A percentile compares a stretch with the other conserved stretches of the same genome.
phyloP scores from a whole-genome alignment of 2,113 vertebrate genomes.

The Carollia perspicillata region DNA sequence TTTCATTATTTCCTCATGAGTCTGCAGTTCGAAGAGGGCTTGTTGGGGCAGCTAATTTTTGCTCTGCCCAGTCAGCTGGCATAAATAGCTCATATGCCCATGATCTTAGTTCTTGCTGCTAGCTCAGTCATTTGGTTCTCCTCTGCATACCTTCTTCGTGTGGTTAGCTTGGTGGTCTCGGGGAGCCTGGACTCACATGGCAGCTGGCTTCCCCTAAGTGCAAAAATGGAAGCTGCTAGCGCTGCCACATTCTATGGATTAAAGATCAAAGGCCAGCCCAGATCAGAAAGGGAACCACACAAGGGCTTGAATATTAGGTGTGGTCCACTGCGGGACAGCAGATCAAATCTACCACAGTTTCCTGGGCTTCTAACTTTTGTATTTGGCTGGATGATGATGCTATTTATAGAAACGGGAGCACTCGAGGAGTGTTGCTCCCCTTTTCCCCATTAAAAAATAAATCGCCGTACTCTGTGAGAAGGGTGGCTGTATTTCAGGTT shows the following conservation, averaged over 20 bases:
- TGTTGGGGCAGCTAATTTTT: not conserved
- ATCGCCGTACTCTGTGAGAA: not conserved
- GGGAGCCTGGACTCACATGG: not conserved
- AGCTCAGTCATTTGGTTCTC: not conserved
- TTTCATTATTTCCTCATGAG: not conserved
- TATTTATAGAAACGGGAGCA: not conserved
- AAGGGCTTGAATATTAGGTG: not conserved
- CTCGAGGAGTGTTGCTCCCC: not conserved
- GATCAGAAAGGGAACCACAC: not conserved
- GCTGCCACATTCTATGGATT: not conserved
- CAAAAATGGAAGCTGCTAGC: not conserved
- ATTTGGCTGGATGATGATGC: not conserved
- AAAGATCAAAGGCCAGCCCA: not conserved
- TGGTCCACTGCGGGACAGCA: not conserved
- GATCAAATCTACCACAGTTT: not conserved
- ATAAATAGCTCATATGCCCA: not conserved
- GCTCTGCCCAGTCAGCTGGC: not conserved
- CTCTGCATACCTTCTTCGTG: not conserved
- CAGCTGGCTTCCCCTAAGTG: not conserved
- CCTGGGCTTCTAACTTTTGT: not conserved
- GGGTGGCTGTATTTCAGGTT: not conserved
- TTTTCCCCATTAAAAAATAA: not conserved
- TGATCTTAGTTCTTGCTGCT: not conserved
- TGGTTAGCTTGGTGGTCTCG: not conserved
- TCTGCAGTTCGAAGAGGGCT: not conserved